Base-by-base conservation (phyloP, 2,113 vertebrate species). In the Rhinolophus sinicus region DNA sequence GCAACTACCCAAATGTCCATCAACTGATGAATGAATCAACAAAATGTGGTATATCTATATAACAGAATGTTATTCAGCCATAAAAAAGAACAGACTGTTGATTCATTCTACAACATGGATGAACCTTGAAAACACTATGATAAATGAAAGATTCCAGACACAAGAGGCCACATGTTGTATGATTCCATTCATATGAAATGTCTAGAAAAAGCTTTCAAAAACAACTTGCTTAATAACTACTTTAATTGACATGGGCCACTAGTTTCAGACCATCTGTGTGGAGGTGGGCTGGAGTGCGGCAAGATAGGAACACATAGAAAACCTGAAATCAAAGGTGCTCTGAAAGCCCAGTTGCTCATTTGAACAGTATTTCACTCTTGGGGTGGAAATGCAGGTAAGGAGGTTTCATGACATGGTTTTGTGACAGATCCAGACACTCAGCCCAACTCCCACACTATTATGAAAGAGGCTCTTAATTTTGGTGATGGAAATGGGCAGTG, bases 91-190 rank as follows among this genome's bases (percentile, higher is more conserved):
- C 1, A 40, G 58, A 90, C 28, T 35, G 11, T 30, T 62, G 40
- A 35, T 58, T 84, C n/a, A 96, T 62, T 52, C 4, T 38, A 56
- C 18, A 78, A 67, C 35, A 93, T 15, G 30, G 60, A 80, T 80
- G 50, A 88, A 76, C 6, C 40, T 14, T 76, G 28, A 91, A 87
- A 76, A 90, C 58, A 87, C 38, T 84, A 1, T 24, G 40, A 44
- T 84, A 92, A 73, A 44, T 60, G 86, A 95, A 93, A 77, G 67
- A 86, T 85, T 44, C 35, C 40, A 92, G 56, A 67, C 72, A 82
- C 15, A 62, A 78, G 95, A 91, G 87, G 35, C 30, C 40, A 72
- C 19, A 62, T 18, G 50, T 26, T 50, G 26, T 65, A 65, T 33
- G 44, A 75, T 50, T 89, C 54, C 47, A 91, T 35, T 85, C 73